These are phyloP conservation scores for Alouatta palliata DNA, from an alignment of 2,113 vertebrate species.

Conservation along the genomic window DNA sequence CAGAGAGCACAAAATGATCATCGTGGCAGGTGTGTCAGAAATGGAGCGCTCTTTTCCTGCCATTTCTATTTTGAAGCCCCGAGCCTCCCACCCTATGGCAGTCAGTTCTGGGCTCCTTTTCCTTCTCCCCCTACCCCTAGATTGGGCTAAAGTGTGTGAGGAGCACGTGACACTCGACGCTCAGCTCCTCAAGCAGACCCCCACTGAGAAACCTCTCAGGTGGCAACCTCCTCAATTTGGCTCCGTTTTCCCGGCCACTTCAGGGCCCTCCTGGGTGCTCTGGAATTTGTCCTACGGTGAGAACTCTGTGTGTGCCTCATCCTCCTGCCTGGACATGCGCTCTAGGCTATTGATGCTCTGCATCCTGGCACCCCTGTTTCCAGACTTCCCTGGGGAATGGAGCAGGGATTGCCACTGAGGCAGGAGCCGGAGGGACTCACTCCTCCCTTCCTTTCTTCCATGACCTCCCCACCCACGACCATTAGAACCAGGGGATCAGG, in stretches of 20 bases:
- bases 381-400: too few species aligned
- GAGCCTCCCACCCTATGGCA: background rate
- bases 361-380: too few species aligned
- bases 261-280: accelerated
- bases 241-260: background rate
- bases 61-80: background rate
- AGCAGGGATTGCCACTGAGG: background rate
- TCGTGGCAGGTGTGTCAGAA: background rate
- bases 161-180: background rate
- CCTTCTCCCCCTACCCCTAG: background rate
- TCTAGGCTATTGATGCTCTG: background rate
- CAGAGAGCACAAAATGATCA: background rate
- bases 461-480: background rate
- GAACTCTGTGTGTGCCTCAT: background rate
- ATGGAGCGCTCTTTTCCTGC: background rate
- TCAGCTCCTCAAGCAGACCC: background rate
- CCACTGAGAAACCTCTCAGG: background rate
- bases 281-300: background rate
- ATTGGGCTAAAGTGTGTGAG: background rate
- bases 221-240: background rate
- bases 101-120: background rate
- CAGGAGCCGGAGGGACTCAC: background rate
- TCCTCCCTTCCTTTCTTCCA: background rate
- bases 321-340: accelerated
- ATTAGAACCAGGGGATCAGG: background rate